Base-by-base conservation (phyloP, 2,113 vertebrate genomes). In the Hyla sarda region DNA sequence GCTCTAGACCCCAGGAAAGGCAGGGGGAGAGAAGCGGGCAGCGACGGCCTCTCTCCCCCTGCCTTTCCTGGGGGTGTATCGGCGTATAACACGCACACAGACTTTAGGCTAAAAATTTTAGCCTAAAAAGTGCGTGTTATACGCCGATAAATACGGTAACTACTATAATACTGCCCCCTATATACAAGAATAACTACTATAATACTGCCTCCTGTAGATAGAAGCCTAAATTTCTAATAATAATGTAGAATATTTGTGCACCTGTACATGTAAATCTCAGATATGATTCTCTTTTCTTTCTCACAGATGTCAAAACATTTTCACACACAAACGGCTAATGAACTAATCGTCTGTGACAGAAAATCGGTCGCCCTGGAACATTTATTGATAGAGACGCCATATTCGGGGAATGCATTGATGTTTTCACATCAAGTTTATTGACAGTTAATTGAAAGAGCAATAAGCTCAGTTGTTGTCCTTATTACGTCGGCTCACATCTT, bases 371-470 rank as follows among this genome's bases (percentile, higher is more conserved):
- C 28, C 50, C 75, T 77, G 28, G 54, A 7, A 34, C 28, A 32
- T 4, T 21, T 77, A 77, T 54, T 77, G 75, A 77, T 19, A 32
- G 28, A 34, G 7, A 1, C 6, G 50, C 75, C 56, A 76, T 76
- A 25, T 76, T 50, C 41, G 47, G 47, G 3, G 3, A n/a, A n/a
- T 7, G 17, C n/a, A 75, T 75, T 50, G 45, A 48, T 41, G 45
- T 75, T 75, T 50, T 54, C 47, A 56, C 47, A 2, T 19, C 17
- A 41, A 34, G 14, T 28, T 74, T 74, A 47, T 50, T 28, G 47
- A 76, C 73, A 76, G 11, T 52, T 52, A 52, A 52, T 77, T 77
- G 48, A 77, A 32, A 34, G 30, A 34, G 75, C 75, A 54, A 56
- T 56, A 32, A 77, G 48, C 50, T 56, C n/a, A 23, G 25, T 21